Conservation (phyloP, 2,797 vertebrate genomes). For the Hoplostethus atlanticus region DNA sequence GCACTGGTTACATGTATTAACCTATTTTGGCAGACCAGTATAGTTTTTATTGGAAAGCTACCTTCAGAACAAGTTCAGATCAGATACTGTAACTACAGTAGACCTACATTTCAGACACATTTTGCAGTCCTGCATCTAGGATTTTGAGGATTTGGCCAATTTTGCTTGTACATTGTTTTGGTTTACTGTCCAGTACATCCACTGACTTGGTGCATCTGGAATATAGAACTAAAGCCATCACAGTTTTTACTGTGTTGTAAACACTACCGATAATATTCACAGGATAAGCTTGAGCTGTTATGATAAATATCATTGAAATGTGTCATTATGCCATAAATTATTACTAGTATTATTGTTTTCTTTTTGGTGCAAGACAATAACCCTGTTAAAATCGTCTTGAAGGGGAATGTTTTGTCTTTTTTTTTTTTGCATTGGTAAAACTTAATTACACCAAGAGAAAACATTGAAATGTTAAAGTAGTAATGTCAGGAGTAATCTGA, state of each 20-base stretch:
- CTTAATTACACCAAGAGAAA: neutral
- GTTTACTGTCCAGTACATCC: neutral
- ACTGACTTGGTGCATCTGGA: too few relatives aligned
- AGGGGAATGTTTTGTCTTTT: neutral
- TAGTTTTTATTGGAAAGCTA: constrained; percentile 27
- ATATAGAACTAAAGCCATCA: neutral
- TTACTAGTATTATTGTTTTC: neutral
- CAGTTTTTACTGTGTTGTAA: neutral
- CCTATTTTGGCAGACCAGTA: constrained; percentile 29
- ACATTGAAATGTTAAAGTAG: neutral
- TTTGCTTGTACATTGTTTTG: neutral
- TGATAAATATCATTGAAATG: neutral
- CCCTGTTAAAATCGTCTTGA: neutral
- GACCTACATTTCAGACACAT: neutral
- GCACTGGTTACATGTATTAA: constrained; percentile 22
- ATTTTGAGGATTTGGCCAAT: neutral
- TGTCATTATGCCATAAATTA: neutral
- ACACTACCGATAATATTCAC: constrained; percentile 2
- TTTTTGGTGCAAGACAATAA: constrained; percentile 4
- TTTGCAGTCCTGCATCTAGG: neutral
- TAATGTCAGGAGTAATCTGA: neutral
- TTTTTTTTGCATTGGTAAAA: neutral
- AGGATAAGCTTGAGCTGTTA: neutral
- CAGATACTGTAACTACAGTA: neutral
- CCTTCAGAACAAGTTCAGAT: constrained; percentile 13